Percentiles rank a stretch among this genome's conserved stretches.
Conservation (phyloP, 2,113 vertebrate species). For the Telmatochromis sp. region DNA sequence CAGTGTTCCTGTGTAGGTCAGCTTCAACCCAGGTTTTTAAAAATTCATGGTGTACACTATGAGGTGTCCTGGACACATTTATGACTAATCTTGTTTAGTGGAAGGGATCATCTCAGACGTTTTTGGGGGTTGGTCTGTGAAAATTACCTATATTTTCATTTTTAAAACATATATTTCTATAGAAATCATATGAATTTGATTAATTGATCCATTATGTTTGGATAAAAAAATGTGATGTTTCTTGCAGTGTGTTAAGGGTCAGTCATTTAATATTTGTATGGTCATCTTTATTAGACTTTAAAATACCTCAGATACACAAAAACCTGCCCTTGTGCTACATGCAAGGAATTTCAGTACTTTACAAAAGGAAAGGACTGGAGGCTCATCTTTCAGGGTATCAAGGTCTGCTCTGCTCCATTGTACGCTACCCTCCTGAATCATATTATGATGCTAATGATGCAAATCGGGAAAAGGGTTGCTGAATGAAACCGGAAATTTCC, state of each 20-base stretch:
- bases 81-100: neutral
- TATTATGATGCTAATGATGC: constrained; percentile 30
- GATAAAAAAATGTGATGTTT: neutral
- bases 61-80: neutral
- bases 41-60: neutral
- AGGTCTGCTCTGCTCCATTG: neutral
- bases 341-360: neutral
- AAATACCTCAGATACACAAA: neutral
- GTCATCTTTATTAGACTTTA: neutral
- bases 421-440: neutral
- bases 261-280: neutral
- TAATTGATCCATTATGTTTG: neutral
- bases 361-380: neutral
- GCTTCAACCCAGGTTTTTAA: neutral
- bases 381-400: neutral
- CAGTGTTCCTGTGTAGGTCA: neutral
- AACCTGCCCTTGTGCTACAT: neutral
- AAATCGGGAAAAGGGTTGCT: neutral
- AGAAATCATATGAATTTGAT: neutral
- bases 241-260: neutral
- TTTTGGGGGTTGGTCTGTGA: neutral
- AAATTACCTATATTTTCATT: neutral
- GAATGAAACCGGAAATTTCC: constrained; percentile 1
- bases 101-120: neutral
- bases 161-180: neutral